Base-by-base conservation (phyloP, 2,113 vertebrate species). In the Oreocharis arfaki region DNA sequence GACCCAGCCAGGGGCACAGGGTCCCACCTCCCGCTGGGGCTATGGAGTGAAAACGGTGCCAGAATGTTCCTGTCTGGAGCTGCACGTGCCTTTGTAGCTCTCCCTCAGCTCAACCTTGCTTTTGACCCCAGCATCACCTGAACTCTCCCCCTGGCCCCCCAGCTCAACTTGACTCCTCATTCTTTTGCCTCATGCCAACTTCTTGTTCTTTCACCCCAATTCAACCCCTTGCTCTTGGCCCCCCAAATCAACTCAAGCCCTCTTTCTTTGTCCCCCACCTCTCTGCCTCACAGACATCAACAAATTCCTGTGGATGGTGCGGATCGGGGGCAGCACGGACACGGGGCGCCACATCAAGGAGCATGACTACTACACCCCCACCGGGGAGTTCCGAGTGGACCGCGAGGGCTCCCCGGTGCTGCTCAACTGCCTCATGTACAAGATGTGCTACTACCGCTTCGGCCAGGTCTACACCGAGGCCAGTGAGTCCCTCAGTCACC, bases 391-490 rank as follows among this genome's bases (percentile, higher is more conserved):
- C 97, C 98, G 99, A 3, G 99, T 99, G 5, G 99, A 99, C 91
- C 98, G 99, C 1, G 99, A 99, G 93, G 99, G 99, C 37, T 99
- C 99, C 18, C 99, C 99, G 0, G 99, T 99, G 92, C 98, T 99
- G 75, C 99, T 99, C 91, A 99, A 99, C 98, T 99, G 99, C 97
- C 99, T 99, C 57, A 99, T 99, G 99, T 99, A 99, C 97, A 99
- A 99, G 98, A 99, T 99, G 99, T 99, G 99, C 97, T 99, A 99
- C 98, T 99, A 99, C 91, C 99, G 99, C 96, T 99, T 99, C 7
- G 99, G 99, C 60, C 99, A 99, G 96, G 99, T 99, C 97, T 99
- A 99, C 98, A 99, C 99, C 3, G 99, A 99, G 97, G 99, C 99
- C 97, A 99, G 99, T 99, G 95, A 98, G 99, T 99, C n/a, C 50